Conservation (phyloP, 2,888 invertebrate genomes). For the Mythimna pallens region DNA sequence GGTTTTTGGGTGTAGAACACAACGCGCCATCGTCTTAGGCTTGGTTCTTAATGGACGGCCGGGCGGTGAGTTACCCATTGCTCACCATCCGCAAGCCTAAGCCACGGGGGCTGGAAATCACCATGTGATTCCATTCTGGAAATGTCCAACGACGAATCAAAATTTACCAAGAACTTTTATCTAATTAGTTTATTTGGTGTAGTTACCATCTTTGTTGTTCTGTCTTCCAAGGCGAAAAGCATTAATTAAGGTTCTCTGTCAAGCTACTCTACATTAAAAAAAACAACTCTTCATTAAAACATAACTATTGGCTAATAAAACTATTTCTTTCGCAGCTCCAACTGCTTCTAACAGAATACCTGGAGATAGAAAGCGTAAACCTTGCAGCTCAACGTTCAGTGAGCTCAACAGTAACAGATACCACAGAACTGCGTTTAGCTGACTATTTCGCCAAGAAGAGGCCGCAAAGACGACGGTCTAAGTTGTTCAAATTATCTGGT, state of each 20-base stretch:
- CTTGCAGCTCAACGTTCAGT: slow-evolving; percentile 89
- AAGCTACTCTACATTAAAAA: not conserved
- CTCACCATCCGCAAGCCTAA: too few relatives aligned
- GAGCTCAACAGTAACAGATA: slow-evolving; percentile 46
- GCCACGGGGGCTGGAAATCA: too few relatives aligned
- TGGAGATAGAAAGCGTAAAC: slow-evolving; percentile 95
- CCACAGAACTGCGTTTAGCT: slow-evolving; percentile 71
- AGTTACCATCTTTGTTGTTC: too few relatives aligned
- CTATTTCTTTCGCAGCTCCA: slow-evolving; percentile 92
- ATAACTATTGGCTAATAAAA: not conserved
- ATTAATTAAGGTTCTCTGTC: not conserved
- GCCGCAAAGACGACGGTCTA: slow-evolving; percentile 76
- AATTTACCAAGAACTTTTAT: too few relatives aligned
- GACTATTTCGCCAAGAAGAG: slow-evolving; percentile 85
- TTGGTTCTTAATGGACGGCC: too few relatives aligned
- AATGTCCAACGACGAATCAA: too few relatives aligned
- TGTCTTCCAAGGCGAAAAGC: not conserved
- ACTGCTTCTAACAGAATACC: slow-evolving; percentile 95
- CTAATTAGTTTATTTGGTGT: too few relatives aligned
- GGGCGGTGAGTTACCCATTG: too few relatives aligned
- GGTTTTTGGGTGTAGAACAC: too few relatives aligned
- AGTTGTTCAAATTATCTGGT: slow-evolving; percentile 73
- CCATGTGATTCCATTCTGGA: too few relatives aligned
- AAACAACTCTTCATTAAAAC: not conserved
- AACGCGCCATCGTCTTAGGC: too few relatives aligned